Evolutionary conservation across 2,113 vertebrate genomes (phyloP), one percentile per base, ranked within the genome.

Genomic region (Okapia johnstoni): DNA sequence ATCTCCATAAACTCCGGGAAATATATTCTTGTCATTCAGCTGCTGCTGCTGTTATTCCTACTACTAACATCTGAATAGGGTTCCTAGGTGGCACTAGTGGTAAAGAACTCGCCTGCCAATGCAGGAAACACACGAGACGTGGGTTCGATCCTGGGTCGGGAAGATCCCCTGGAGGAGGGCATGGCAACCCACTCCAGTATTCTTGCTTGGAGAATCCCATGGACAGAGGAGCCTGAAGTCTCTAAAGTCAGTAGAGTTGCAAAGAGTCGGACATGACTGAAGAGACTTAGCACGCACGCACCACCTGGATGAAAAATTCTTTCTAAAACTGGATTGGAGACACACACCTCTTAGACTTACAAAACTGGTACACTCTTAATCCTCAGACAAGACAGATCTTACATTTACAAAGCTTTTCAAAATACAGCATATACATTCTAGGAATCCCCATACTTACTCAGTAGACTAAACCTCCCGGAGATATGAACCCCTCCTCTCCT

Each of bases 261-360:
- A 36, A 36, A 43, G 36, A 40, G 70, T 73, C 0, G 0, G 36
- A 73, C 1, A 73, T 1, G 70, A 76, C 36, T 76, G 70, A 76
- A 26, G 36, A 6, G 2, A 76, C 6, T 57, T 25, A 40, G 21
- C 21, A 43, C 6, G 5, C 36, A 43, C 0, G 0, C 21, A 43
- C 57, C 3, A 26, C 15, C 17, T 11, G 52, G 55, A 60, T 12
- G 50, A 66, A 63, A 87, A 52, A 25, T 10, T 85, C 46, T 90
- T 83, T 85, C 36, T 81, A 46, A 89, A 90, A 54, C 40, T 36
- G 28, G 30, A 30, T 33, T 54, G 54, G 13, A 40, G 46, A 85
- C 25, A 84, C 57, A 43, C 5, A 40, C 10, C 19, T 66, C 83
- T 17, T 15, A 81, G 25, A 79, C 7, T 58, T n/a, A 43, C 1